A percentile compares a stretch with the other conserved stretches of the same genome.
phyloP scores from a whole-genome alignment of 2,113 vertebrate genomes.

The Anarrhichthys ocellatus region DNA sequence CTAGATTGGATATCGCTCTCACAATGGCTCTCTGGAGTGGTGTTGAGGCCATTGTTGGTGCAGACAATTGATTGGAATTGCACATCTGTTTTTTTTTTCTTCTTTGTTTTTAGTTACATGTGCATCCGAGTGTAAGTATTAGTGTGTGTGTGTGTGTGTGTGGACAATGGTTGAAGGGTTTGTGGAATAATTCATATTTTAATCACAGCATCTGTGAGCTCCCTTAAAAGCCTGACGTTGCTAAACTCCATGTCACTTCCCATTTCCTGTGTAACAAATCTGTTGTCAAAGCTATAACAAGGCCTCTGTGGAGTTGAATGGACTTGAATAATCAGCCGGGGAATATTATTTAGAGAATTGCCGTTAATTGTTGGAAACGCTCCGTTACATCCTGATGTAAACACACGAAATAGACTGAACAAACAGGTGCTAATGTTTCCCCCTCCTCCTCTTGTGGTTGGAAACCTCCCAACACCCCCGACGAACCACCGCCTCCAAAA shows the following conservation, averaged over 20 bases:
- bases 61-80: constrained; percentile 42
- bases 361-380: constrained; percentile 78
- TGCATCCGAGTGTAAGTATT: background rate
- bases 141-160: background rate
- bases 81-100: constrained; percentile 22
- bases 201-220: constrained; percentile 45
- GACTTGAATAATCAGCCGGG: constrained; percentile 67
- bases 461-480: background rate
- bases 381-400: constrained; percentile 75
- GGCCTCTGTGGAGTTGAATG: constrained; percentile 30
- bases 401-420: constrained; percentile 68
- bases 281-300: constrained; percentile 65
- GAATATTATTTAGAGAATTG: constrained; percentile 73
- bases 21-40: constrained; percentile 52
- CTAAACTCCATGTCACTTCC: constrained; percentile 70
- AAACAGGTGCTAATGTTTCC: constrained; percentile 61
- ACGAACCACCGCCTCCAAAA: constrained; percentile 37
- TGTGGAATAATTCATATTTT: constrained; percentile 65
- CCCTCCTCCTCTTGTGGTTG: constrained; percentile 12
- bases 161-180: background rate
- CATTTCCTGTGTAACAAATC: constrained; percentile 70
- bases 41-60: constrained; percentile 28
- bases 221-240: constrained; percentile 34
- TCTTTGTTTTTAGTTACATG: constrained; percentile 28
- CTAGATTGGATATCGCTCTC: constrained; percentile 56